Percentiles rank a stretch among this genome's conserved stretches.
Conservation (phyloP, 2,888 invertebrate species). For the Eulithis testata region DNA sequence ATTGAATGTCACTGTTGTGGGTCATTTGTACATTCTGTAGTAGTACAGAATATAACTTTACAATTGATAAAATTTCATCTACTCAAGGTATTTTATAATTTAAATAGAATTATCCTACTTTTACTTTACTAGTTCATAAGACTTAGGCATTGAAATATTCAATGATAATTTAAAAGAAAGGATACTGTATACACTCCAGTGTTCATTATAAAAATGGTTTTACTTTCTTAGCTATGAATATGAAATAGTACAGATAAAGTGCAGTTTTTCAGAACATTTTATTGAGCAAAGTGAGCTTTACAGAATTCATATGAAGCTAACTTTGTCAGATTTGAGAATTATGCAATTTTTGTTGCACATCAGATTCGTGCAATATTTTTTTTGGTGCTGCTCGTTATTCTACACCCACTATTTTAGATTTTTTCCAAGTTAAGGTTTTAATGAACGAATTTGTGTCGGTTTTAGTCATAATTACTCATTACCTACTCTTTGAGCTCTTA, state of each 20-base stretch:
- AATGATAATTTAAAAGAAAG: conserved; percentile 31
- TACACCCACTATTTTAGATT: too few species aligned
- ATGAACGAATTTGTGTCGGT: not conserved
- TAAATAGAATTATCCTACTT: conserved; percentile 29
- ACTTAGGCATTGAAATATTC: conserved; percentile 31
- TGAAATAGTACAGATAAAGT: too few species aligned
- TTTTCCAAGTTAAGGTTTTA: too few species aligned
- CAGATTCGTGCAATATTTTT: too few species aligned
- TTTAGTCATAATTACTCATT: not conserved
- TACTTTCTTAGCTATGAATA: not conserved
- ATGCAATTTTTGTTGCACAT: too few species aligned
- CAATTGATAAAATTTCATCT: conserved; percentile 20
- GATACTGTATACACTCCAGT: conserved; percentile 20
- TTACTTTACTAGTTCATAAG: conserved; percentile 31
- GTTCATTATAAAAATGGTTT: conserved; percentile 1
- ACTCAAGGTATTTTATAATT: conserved; percentile 27
- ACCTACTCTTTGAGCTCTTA: conserved; percentile 5
- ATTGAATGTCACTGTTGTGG: conserved; percentile 13
- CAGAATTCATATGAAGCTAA: too few species aligned
- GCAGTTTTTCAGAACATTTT: too few species aligned
- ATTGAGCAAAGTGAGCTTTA: too few species aligned
- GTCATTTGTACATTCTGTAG: conserved; percentile 26
- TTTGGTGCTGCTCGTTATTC: too few species aligned
- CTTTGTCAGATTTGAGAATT: too few species aligned
- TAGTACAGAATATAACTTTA: conserved; percentile 16